Base-by-base conservation (phyloP, 2,888 invertebrate genomes). In the Aphrophora alni region DNA sequence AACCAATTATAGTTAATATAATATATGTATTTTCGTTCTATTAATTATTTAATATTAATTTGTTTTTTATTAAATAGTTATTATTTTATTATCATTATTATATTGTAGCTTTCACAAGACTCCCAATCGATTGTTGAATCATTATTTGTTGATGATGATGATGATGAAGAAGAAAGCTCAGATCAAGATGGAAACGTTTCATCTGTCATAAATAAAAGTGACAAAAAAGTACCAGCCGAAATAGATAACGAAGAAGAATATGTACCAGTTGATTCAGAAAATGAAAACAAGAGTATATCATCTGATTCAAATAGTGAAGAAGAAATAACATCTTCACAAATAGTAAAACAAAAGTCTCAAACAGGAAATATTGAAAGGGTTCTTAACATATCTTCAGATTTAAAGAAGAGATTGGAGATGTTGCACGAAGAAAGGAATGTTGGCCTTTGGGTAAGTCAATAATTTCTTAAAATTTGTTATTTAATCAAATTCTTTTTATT, bases 391-490 rank as follows among this genome's bases (percentile, higher is more conserved):
- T 59, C 59, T 4, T 21, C 12, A 21, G 59, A 59, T 5, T 1
- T 59, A 59, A 4, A 7, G 2, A 3, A 59, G 4, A 59, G 27
- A 21, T 38, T 79, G 38, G 78, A 79, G 27, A 38, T 90, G 90
- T 87, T 92, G 8, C 91, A 91, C 84, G 87, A 89, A 79, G 88
- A 88, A 0, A 88, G 91, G 75, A 88, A 87, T 25, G 86, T 88
- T 51, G 91, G 91, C 0, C 85, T 91, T 12, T 82, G 82, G 82
- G 82, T 82, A 44, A 44, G 44, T 51, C 21, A n/a, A n/a, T n/a
- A n/a, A n/a, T n/a, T n/a, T n/a, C n/a, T n/a, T n/a, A n/a, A n/a
- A n/a, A n/a, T n/a, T n/a, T n/a, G n/a, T n/a, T n/a, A n/a, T n/a
- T n/a, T n/a, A n/a, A n/a, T n/a, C n/a, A n/a, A n/a, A n/a, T n/a